Evolutionary conservation across 2,888 invertebrate species (phyloP).

Genomic region (Nasonia oneida): DNA sequence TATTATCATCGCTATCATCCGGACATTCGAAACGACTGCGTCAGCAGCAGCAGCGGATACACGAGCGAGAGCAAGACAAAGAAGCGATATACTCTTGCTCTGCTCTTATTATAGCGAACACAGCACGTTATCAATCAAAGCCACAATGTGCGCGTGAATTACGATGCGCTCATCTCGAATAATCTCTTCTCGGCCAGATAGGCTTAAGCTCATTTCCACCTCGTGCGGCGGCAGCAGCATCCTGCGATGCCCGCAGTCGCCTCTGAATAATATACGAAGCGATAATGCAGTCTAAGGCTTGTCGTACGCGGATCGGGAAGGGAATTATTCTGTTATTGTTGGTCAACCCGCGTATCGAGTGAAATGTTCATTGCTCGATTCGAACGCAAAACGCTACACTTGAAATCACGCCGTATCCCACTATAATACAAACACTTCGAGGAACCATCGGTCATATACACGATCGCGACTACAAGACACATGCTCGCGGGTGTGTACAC

Average conservation of each 20-base stretch:
- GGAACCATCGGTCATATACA: neutral
- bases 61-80: neutral
- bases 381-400: too few species aligned
- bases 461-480: neutral
- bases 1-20: too few species aligned
- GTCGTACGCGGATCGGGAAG: neutral
- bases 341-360: neutral
- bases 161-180: neutral
- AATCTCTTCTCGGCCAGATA: too few species aligned
- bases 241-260: neutral
- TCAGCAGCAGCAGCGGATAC: neutral
- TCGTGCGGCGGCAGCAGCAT: neutral
- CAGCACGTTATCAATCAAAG: neutral
- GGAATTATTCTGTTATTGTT: too few species aligned
- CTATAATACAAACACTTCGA: neutral
- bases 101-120: neutral
- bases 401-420: too few species aligned
- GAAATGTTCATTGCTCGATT: neutral
- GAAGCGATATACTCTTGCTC: neutral
- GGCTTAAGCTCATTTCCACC: constrained; percentile 50
- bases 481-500: neutral
- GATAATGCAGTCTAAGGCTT: constrained; percentile 56
- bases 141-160: neutral
- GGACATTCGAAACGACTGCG: too few species aligned
- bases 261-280: constrained; percentile 63